These are phyloP conservation scores for Neocrepidodera transversa DNA, from an alignment of 2,888 invertebrate species.

Conservation along the genomic window DNA sequence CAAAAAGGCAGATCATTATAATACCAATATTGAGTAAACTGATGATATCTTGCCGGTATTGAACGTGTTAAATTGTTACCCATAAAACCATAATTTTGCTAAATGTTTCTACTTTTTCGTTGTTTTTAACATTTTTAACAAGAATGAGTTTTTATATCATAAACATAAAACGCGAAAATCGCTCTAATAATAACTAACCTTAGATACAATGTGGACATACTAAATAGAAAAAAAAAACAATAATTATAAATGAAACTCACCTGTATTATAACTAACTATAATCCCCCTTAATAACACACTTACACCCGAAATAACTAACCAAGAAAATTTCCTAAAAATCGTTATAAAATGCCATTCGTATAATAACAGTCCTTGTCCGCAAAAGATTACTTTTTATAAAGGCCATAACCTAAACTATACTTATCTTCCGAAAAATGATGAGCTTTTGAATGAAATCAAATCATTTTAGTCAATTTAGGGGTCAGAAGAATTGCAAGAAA, in stretches of 20 bases:
- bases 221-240: neutral
- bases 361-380: slow-evolving; percentile 26
- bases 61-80: no score
- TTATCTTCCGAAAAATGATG: slow-evolving; percentile 36
- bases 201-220: no score
- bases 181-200: no score
- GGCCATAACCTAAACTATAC: slow-evolving; percentile 33
- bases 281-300: neutral
- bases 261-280: neutral
- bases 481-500: slow-evolving; percentile 35
- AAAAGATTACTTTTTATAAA: slow-evolving; percentile 35
- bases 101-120: no score
- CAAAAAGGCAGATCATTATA: no score
- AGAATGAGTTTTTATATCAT: no score
- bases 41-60: no score
- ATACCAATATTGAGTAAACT: no score
- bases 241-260: neutral
- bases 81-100: no score
- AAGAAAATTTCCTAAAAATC: slow-evolving; percentile 19
- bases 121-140: no score
- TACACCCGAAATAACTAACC: slow-evolving; percentile 14
- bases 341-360: slow-evolving; percentile 28
- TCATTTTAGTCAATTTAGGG: slow-evolving; percentile 35
- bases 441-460: slow-evolving; percentile 39
- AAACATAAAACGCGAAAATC: no score